Percentiles rank a stretch among this genome's conserved stretches.
Conservation (phyloP, 2,888 invertebrate genomes). For the Andrena trimmerana region DNA sequence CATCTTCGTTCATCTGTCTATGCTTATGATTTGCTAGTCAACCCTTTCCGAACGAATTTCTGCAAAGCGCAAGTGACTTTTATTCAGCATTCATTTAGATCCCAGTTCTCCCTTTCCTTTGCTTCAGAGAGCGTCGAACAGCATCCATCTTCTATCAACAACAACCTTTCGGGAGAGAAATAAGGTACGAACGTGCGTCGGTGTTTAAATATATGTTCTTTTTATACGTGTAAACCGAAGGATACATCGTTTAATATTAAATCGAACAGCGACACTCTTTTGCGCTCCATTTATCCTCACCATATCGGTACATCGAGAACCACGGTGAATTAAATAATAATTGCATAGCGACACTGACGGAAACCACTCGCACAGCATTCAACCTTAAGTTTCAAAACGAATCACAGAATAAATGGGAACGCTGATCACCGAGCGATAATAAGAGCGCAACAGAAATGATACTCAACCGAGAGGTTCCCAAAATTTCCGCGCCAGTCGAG, state of each 20-base stretch:
- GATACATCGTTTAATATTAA: constrained; percentile 61
- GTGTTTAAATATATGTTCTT: constrained; percentile 57
- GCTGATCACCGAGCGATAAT: neutral
- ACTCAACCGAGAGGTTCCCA: neutral
- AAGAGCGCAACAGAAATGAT: neutral
- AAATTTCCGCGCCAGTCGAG: neutral
- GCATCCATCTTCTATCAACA: constrained; percentile 22
- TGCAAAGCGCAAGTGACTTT: neutral
- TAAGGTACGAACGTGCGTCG: constrained; percentile 33
- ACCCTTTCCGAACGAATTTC: constrained; percentile 33
- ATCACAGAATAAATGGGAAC: constrained; percentile 6
- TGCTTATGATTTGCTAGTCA: constrained; percentile 32
- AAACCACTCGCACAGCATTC: constrained; percentile 19
- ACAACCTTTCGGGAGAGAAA: constrained; percentile 39
- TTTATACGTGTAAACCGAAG: constrained; percentile 60
- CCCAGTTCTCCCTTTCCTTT: neutral
- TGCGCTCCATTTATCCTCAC: constrained; percentile 17
- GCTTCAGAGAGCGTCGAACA: constrained; percentile 31
- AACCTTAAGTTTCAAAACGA: neutral
- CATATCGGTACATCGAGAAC: constrained; percentile 37
- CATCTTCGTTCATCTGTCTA: constrained; percentile 38
- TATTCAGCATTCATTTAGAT: neutral
- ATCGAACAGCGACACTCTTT: constrained; percentile 49
- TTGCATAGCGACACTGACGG: no score
- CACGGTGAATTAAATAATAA: constrained; percentile 17